Evolutionary conservation across 2,113 vertebrate genomes (phyloP).

Genomic region (Cervus canadensis): DNA sequence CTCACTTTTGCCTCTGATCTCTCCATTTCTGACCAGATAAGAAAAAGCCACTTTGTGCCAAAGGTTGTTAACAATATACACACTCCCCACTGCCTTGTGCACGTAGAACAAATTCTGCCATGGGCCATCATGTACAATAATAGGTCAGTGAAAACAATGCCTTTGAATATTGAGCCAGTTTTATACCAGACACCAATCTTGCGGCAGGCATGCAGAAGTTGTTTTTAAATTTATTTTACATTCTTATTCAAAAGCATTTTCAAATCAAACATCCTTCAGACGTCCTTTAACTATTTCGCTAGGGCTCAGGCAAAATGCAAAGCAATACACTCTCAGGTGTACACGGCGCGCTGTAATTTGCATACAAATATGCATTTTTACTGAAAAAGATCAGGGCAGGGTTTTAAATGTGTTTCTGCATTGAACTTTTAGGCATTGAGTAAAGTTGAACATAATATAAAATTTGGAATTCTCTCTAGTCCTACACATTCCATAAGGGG

Average conservation of each 20-base stretch:
- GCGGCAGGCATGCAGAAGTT: slow-evolving; percentile 31
- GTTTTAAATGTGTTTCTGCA: slow-evolving; percentile 70
- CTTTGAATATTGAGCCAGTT: neutral
- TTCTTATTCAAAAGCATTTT: slow-evolving; percentile 69
- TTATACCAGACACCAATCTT: slow-evolving; percentile 41
- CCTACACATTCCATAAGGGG: neutral
- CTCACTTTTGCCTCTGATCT: neutral
- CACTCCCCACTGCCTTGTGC: neutral
- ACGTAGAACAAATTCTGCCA: neutral
- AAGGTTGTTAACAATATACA: neutral
- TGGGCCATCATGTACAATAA: neutral
- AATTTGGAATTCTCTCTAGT: slow-evolving; percentile 46
- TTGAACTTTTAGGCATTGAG: slow-evolving; percentile 50
- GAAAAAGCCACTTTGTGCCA: neutral
- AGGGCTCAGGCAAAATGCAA: slow-evolving; percentile 68
- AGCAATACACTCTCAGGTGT: slow-evolving; percentile 70
- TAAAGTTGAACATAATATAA: slow-evolving; percentile 57
- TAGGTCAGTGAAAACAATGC: slow-evolving; percentile 46
- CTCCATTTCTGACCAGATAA: neutral
- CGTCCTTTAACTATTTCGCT: slow-evolving; percentile 70
- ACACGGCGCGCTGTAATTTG: slow-evolving; percentile 70
- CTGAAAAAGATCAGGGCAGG: slow-evolving; percentile 68
- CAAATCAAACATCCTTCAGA: slow-evolving; percentile 73
- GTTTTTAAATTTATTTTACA: slow-evolving; percentile 70
- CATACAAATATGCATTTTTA: slow-evolving; percentile 77